Evolutionary conservation across 2,113 vertebrate genomes (phyloP), one percentile per base, ranked within the genome.

Genomic region (Grus americana): DNA sequence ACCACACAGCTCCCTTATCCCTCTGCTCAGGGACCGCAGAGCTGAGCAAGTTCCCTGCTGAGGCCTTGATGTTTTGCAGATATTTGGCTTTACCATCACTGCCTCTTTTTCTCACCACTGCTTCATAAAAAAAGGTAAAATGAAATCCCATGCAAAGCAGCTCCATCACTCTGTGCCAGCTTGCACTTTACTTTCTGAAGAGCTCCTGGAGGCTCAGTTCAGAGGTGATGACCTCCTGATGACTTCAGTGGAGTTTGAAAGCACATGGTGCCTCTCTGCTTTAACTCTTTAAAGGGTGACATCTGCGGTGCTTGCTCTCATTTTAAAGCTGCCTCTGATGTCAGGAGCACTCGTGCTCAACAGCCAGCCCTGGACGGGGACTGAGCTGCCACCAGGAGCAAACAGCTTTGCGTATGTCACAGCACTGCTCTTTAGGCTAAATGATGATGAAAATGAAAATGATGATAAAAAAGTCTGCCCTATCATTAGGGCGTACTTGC

Each of bases 71-170:
- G 67, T 61, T 49, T 76, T 86, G 67, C 55, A 61, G 87, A 63
- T 92, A 91, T 91, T 95, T 95, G 84, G 86, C 80, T 91, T 63
- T 83, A 92, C 42, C 71, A 57, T 58, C 66, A 78, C 67, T 88
- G 74, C 61, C 46, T 79, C 58, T 95, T 90, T 79, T 93, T 80
- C 71, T 88, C 58, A 92, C 62, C 59, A 85, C 58, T 8, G 11
- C 59, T 61, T 95, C 32, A 46, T 54, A 8, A 79, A 87, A 67
- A 38, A 50, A n/a, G 32, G 24, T 72, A 23, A 91, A 71, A 38
- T 82, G 32, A 86, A 83, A 87, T 95, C 40, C 72, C 17, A 52
- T 90, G 79, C 93, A 94, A 96, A 95, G 75, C 55, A 86, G 67
- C 23, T 71, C 36, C 16, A n/a, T 59, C 32, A 46, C 79, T 88